Evolutionary conservation across 2,113 vertebrate genomes (phyloP).

Genomic region (Ammodytes dubius): DNA sequence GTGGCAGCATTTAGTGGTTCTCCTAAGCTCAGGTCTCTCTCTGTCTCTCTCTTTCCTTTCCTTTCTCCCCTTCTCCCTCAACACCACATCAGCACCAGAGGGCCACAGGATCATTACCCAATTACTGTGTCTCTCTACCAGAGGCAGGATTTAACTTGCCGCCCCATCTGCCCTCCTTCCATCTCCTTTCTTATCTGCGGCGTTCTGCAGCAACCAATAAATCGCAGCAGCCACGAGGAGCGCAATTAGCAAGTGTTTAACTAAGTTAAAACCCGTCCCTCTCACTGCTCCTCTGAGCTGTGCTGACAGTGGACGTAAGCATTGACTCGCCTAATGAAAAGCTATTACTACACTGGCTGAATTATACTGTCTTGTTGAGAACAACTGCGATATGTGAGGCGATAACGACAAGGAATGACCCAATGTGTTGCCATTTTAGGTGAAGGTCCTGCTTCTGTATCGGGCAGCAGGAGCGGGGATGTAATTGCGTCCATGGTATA

Average conservation of each 20-base stretch:
- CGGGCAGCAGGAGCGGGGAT: constrained; percentile 6
- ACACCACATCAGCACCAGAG: constrained; percentile 77
- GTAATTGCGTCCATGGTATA: constrained; percentile 1
- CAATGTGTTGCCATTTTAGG: constrained; percentile 1
- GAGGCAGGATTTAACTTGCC: constrained; percentile 60
- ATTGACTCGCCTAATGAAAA: constrained; percentile 55
- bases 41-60: constrained; percentile 57
- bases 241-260: constrained; percentile 75
- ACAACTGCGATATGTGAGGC: constrained; percentile 3
- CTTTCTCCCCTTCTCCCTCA: constrained; percentile 75
- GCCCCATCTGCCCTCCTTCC: constrained; percentile 57
- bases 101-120: constrained; percentile 75
- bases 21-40: constrained; percentile 70
- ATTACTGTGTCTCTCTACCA: constrained; percentile 69
- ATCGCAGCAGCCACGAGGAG: constrained; percentile 66
- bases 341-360: background rate
- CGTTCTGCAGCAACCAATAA: constrained; percentile 73
- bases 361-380: constrained; percentile 19
- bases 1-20: constrained; percentile 83
- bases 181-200: constrained; percentile 32
- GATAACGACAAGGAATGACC: constrained; percentile 1
- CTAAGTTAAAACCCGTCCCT: constrained; percentile 72
- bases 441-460: constrained; percentile 19
- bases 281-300: constrained; percentile 30
- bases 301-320: constrained; percentile 49